phyloP scores from a whole-genome alignment of 2,888 invertebrate species.

The Sarcophaga carnaria region DNA sequence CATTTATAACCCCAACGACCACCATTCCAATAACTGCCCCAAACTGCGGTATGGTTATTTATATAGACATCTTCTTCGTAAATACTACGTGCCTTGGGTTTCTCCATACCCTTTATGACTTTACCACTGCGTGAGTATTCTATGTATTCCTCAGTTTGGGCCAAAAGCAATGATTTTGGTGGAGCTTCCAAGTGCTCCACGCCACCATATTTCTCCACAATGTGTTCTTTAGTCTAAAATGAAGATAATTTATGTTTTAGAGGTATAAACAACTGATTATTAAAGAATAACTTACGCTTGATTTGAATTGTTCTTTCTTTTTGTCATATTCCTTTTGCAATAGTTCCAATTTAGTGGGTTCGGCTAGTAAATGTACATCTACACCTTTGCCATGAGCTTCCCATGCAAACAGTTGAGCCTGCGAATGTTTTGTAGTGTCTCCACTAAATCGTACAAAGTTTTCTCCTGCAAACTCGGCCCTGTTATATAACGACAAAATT shows the following conservation, averaged over 20 bases:
- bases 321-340: conserved; percentile 94
- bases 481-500: conserved; percentile 46
- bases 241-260: not conserved
- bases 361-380: conserved; percentile 97
- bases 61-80: conserved; percentile 97
- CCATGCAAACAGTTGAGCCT: conserved; percentile 98
- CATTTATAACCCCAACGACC: conserved; percentile 98
- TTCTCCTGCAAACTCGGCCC: conserved; percentile 93
- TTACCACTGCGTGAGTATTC: conserved; percentile 98
- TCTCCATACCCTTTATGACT: conserved; percentile 92
- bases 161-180: conserved; percentile 91
- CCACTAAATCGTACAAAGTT: conserved; percentile 98
- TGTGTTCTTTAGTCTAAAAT: conserved; percentile 88
- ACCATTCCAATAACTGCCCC: conserved; percentile 97
- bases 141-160: conserved; percentile 97
- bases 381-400: conserved; percentile 96
- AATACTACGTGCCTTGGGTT: conserved; percentile 90
- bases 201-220: conserved; percentile 97
- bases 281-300: conserved; percentile 78
- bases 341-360: conserved; percentile 97
- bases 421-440: conserved; percentile 94
- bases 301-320: conserved; percentile 94
- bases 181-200: conserved; percentile 94
- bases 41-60: conserved; percentile 96
- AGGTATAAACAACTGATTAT: not conserved